Base-by-base conservation (phyloP, 2,888 invertebrate species). In the Diaperis boleti region DNA sequence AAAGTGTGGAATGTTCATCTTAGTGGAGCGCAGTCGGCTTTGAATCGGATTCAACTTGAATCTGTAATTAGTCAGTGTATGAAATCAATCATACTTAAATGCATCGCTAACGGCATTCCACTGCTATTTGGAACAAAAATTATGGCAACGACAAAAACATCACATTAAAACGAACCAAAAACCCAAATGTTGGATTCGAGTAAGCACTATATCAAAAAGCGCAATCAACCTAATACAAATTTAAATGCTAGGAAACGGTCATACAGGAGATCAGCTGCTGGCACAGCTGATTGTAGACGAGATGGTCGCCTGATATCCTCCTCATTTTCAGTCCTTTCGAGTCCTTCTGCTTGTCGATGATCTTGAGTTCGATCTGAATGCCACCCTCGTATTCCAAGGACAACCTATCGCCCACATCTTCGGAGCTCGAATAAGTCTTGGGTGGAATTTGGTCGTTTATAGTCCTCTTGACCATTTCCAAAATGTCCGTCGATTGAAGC, bases 261-360 rank as follows among this genome's bases (percentile, higher is more conserved):
- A 95, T 89, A 78, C 92, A 93, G 47, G 92, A 92, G 62, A 95
- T 92, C 72, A 95, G 82, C 81, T 94, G 93, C 78, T 94, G 92
- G 80, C 95, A 95, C 33, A 95, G 85, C 79, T 93, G 92, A 66
- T 92, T 92, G 77, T 94, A 95, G 77, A 94, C 92, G 71, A 90
- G 84, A 80, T 92, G 92, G 81, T 95, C 95, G 3, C 95, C 95
- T 0, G 94, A 94, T 72, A 95, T 92, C 75, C 94, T 83, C 56
- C 94, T 83, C 88, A 95, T 88, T 72, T 94, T 94, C 72, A 95
- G 85, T 4, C 93, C 93, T 72, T 92, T 93, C 47, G 88, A 88
- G 74, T 90, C 89, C 75, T 89, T 78, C 49, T 74, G 81, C 69
- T 73, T 63, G 87, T 67, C 90, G 72, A 92, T 90, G 6, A 95